Base-by-base conservation (phyloP, 2,888 invertebrate species). In the Limnephilus auricula region DNA sequence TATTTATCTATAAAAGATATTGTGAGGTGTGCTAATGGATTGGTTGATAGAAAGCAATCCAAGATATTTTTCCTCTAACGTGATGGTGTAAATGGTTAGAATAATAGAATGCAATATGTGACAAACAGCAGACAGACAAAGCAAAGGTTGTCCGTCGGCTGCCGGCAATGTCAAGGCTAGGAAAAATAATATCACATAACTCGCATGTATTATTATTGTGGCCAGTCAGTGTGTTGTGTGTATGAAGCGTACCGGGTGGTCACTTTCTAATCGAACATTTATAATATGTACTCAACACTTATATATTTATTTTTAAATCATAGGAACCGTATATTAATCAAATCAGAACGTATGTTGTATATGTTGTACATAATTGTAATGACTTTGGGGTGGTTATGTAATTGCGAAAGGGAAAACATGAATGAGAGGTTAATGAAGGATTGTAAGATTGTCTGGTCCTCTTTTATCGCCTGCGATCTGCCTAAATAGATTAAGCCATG, bases 81-180 rank as follows among this genome's bases (percentile, higher is more conserved):
- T 65, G 65, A 25, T 25, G 9, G 65, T 65, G 9, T 65, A 25
- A 65, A 65, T n/a, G 9, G 25, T 65, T n/a, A 9, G 25, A n/a
- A 25, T 9, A 65, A 65, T 2, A 25, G 25, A 85, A 25, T 85
- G 45, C 40, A 45, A 85, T 40, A 12, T 45, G 85, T 85, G 85
- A 32, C 85, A 40, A 40, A 45, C n/a, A 65, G 65, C 65, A 65
- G 65, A 9, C 65, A n/a, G 65, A 65, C 65, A 65, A 65, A 65
- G n/a, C 65, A 65, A 65, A 65, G 45, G n/a, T 65, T 65, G 85
- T 82, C 85, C 10, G n/a, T 30, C 85, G 13, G 85, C 30, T 34
- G 45, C 85, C n/a, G 40, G 10, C 85, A 85, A 85, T 85, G 85
- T 85, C 85, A 45, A 85, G 85, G 85, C 45, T 30, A 30, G 37